Evolutionary conservation across 2,113 vertebrate genomes (phyloP).

Genomic region (Ammospiza caudacuta): DNA sequence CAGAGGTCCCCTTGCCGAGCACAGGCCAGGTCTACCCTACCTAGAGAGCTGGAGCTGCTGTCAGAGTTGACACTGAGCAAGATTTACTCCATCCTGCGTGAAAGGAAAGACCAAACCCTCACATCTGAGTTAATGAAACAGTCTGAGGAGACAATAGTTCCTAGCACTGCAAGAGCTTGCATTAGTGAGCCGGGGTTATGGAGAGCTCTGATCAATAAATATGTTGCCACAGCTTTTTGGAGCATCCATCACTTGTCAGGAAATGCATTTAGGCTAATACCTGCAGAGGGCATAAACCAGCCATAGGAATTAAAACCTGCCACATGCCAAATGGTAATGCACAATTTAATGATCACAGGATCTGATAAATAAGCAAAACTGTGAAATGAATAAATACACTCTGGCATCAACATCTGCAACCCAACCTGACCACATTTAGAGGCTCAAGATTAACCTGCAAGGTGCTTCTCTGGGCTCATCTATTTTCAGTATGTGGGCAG

Average conservation of each 20-base stretch:
- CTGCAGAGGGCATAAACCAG: constrained; percentile 56
- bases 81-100: constrained; percentile 40
- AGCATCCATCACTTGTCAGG: constrained; percentile 63
- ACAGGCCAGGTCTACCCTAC: not conserved
- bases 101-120: constrained; percentile 50
- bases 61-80: not conserved
- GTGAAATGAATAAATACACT: constrained; percentile 57
- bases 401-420: constrained; percentile 51
- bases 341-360: constrained; percentile 62
- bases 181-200: constrained; percentile 50
- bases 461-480: not conserved
- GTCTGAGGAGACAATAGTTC: constrained; percentile 61
- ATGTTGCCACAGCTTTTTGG: constrained; percentile 11
- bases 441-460: constrained; percentile 6
- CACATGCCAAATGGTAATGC: constrained; percentile 69
- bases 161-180: constrained; percentile 24
- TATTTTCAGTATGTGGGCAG: not conserved
- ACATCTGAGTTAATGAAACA: constrained; percentile 64
- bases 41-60: not conserved
- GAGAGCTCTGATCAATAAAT: constrained; percentile 68
- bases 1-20: not conserved
- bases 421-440: not conserved
- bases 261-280: constrained; percentile 69
- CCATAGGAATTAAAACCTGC: constrained; percentile 63
- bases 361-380: constrained; percentile 69